A percentile compares a stretch with the other conserved stretches of the same genome.
These are phyloP conservation scores for Bombus consobrinus DNA, from an alignment of 1,140 invertebrate species.

Conservation along the genomic window DNA sequence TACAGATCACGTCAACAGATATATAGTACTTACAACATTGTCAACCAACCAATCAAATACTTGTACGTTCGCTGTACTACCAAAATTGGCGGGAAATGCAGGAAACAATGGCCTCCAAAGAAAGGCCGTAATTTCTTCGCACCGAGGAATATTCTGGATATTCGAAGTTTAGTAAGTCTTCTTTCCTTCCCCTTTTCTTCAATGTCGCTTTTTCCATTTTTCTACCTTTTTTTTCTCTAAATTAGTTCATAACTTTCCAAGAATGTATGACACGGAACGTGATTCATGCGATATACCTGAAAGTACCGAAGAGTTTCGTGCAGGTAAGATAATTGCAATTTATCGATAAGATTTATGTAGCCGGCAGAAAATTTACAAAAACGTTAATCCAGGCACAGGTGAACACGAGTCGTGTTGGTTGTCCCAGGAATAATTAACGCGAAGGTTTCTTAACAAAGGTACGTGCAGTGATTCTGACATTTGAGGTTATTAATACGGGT, in stretches of 20 bases:
- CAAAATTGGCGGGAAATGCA: background rate
- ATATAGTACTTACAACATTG: no score
- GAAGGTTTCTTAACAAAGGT: background rate
- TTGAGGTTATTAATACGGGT: slow-evolving; percentile 24
- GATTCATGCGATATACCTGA: slow-evolving; percentile 4
- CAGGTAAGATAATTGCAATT: slow-evolving; percentile 2
- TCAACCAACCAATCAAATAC: background rate
- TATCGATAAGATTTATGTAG: slow-evolving; percentile 14
- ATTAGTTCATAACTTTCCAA: slow-evolving; percentile 30
- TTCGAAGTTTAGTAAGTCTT: background rate
- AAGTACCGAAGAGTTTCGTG: slow-evolving; percentile 3
- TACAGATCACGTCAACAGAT: background rate
- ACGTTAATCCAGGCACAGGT: slow-evolving; percentile 1
- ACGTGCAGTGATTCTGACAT: background rate
- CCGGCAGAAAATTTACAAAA: background rate
- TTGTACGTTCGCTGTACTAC: background rate
- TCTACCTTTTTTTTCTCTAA: slow-evolving; percentile 28
- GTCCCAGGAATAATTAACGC: slow-evolving; percentile 17
- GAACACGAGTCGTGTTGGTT: background rate
- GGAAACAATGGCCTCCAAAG: background rate
- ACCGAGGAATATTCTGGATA: background rate
- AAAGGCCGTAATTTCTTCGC: background rate
- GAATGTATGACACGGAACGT: slow-evolving; percentile 11
- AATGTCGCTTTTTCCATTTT: background rate
- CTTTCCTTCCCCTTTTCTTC: background rate